Percentiles rank a stretch among this genome's conserved stretches.
These are phyloP conservation scores for Hipparchia sbordonii DNA, from an alignment of 2,888 invertebrate genomes.

Conservation along the genomic window DNA sequence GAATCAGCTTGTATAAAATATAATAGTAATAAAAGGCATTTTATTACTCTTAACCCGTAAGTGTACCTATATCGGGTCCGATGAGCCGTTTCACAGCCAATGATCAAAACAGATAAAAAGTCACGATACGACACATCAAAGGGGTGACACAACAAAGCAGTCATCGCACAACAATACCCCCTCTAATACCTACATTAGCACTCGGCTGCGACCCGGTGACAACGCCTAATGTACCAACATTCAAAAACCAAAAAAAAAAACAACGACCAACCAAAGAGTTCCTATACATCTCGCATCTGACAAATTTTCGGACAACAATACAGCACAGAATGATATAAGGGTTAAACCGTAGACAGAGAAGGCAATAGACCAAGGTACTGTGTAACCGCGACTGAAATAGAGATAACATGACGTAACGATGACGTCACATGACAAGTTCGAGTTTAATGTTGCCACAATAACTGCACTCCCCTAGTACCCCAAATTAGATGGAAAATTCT, in stretches of 20 bases:
- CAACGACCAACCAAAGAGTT: constrained; percentile 44
- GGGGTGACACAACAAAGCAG: constrained; percentile 33
- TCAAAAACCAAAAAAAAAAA: constrained; percentile 47
- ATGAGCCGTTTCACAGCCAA: constrained; percentile 27
- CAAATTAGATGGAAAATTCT: too few species aligned
- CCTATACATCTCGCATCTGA: constrained; percentile 74
- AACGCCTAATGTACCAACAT: constrained; percentile 66
- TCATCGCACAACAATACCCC: constrained; percentile 27
- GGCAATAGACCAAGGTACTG: too few species aligned
- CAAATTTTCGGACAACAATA: constrained; percentile 78
- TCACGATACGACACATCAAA: constrained; percentile 32
- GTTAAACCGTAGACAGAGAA: too few species aligned
- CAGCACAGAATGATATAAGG: constrained; percentile 67
- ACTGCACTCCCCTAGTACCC: too few species aligned
- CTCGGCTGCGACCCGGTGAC: constrained; percentile 56
- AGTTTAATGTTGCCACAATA: too few species aligned
- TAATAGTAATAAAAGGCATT: background rate
- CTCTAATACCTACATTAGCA: constrained; percentile 39
- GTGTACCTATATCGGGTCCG: background rate
- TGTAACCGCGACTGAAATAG: too few species aligned
- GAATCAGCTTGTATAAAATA: too few species aligned
- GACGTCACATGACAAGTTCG: too few species aligned
- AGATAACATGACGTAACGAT: too few species aligned
- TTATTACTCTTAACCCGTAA: constrained; percentile 6
- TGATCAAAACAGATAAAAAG: constrained; percentile 29